phyloP scores from a whole-genome alignment of 2,888 invertebrate genomes.

The Hirtodrosophila cameraria region DNA sequence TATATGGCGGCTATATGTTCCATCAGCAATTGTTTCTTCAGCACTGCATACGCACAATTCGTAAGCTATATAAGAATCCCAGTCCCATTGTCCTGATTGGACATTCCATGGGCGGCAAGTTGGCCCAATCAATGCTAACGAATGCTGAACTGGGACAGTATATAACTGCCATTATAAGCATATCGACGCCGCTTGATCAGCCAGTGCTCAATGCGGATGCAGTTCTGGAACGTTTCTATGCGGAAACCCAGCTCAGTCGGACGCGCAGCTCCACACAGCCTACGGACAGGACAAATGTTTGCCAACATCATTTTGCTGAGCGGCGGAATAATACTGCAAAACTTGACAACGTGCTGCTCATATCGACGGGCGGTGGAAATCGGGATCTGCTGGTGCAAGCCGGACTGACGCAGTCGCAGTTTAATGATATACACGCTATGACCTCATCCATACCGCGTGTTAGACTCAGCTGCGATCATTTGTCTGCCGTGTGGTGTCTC shows the following conservation, averaged over 20 bases:
- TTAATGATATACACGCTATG: slow-evolving; percentile 87
- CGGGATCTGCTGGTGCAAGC: slow-evolving; percentile 92
- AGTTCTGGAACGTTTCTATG: slow-evolving; percentile 87
- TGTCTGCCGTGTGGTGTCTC: slow-evolving; percentile 96
- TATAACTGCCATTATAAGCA: slow-evolving; percentile 90
- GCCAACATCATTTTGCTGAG: slow-evolving; percentile 60
- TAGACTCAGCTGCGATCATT: slow-evolving; percentile 95
- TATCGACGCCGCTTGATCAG: slow-evolving; percentile 92
- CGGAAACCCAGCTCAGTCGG: slow-evolving; percentile 84
- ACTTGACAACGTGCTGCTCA: slow-evolving; percentile 86
- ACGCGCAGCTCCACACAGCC: slow-evolving; percentile 66
- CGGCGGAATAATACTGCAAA: slow-evolving; percentile 39
- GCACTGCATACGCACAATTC: slow-evolving; percentile 87
- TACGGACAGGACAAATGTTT: slow-evolving; percentile 79
- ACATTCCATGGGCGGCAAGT: slow-evolving; percentile 97
- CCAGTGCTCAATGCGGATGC: slow-evolving; percentile 91
- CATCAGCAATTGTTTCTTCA: slow-evolving; percentile 87
- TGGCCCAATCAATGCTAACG: slow-evolving; percentile 90
- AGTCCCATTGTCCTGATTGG: slow-evolving; percentile 92
- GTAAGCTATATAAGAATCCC: slow-evolving; percentile 88
- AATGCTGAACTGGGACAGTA: slow-evolving; percentile 86
- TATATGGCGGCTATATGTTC: slow-evolving; percentile 93
- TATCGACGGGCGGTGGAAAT: slow-evolving; percentile 94
- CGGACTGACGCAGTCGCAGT: slow-evolving; percentile 87
- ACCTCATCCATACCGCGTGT: slow-evolving; percentile 89